Base-by-base conservation (phyloP, 2,113 vertebrate genomes). In the Beaufortia kweichowensis region DNA sequence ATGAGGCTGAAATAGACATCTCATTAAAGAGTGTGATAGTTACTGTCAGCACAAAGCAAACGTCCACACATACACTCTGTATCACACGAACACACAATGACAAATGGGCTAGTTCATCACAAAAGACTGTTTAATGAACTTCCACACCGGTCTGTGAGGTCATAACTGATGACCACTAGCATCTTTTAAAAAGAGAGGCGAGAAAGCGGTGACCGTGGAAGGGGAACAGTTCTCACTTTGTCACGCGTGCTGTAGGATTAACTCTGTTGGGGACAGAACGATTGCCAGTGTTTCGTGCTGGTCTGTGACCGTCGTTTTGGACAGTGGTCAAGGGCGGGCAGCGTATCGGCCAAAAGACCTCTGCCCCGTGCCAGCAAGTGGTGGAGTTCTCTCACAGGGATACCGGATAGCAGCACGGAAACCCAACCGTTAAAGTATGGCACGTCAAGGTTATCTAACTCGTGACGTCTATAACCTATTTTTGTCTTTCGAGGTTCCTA, bases 291-390 rank as follows among this genome's bases (percentile, higher is more conserved):
- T 56, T 72, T 79, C 86, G 82, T 84, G 85, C 79, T 80, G 78
- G 63, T 61, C 72, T 69, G 29, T 35, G 82, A 81, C 57, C 79
- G 83, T 73, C 85, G 88, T 86, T 81, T 88, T 90, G 90, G 90
- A 87, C 4, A 55, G 1, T 1, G 53, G 79, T 86, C 87, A 88
- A 78, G 82, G 85, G 82, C 86, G 79, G 83, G 81, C 76, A 75
- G 86, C 59, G 81, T 76, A 82, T 63, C 57, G 55, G 72, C 71
- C 70, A 77, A 75, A 64, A 59, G 70, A 81, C 75, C 78, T 85
- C 83, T 76, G 53, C 53, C 65, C 53, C 72, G 55, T 21, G 87
- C 87, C 88, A 90, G 80, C 85, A 31, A 85, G 78, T 69, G 24
- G 76, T 76, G 79, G n/a, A 70, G 79, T 87, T 83, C 84, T 84